These are phyloP conservation scores for Ptiloglossa arizonensis DNA, from an alignment of 1,140 invertebrate genomes.

Conservation along the genomic window DNA sequence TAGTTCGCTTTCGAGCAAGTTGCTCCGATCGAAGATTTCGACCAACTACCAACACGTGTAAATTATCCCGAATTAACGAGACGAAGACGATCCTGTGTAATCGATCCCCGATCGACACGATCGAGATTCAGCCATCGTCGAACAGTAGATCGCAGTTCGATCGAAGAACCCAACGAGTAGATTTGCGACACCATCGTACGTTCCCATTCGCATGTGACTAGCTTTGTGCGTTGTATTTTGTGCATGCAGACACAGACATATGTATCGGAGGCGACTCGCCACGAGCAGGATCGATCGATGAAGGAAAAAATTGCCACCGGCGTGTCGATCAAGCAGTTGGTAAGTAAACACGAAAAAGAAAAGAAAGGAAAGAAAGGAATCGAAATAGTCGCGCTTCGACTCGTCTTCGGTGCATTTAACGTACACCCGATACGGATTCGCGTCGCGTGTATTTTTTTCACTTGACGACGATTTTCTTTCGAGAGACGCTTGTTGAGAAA, in stretches of 20 bases:
- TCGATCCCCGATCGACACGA: neutral
- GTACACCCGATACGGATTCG: neutral
- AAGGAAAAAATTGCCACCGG: slow-evolving; percentile 81
- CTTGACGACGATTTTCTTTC: neutral
- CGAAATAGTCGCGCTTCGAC: neutral
- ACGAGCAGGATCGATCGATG: slow-evolving; percentile 76
- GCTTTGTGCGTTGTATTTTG: slow-evolving; percentile 70
- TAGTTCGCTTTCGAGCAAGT: too few species aligned
- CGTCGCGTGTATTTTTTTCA: neutral
- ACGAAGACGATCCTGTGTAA: too few species aligned
- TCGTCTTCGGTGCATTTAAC: neutral
- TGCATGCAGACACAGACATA: slow-evolving; percentile 81
- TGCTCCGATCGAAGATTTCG: too few species aligned
- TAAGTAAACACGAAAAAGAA: slow-evolving; percentile 71
- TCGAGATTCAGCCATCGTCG: neutral
- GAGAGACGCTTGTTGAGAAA: slow-evolving; percentile 9
- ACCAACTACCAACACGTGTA: too few species aligned
- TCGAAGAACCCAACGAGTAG: slow-evolving; percentile 3
- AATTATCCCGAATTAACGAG: neutral
- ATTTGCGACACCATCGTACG: neutral
- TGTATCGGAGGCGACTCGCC: slow-evolving; percentile 78
- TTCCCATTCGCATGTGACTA: slow-evolving; percentile 49
- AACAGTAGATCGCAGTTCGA: too few species aligned
- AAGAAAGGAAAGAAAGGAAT: too few species aligned
- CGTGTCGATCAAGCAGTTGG: slow-evolving; percentile 82